Evolutionary conservation across 2,888 invertebrate species (phyloP).

Genomic region (Druceiella hillmani): DNA sequence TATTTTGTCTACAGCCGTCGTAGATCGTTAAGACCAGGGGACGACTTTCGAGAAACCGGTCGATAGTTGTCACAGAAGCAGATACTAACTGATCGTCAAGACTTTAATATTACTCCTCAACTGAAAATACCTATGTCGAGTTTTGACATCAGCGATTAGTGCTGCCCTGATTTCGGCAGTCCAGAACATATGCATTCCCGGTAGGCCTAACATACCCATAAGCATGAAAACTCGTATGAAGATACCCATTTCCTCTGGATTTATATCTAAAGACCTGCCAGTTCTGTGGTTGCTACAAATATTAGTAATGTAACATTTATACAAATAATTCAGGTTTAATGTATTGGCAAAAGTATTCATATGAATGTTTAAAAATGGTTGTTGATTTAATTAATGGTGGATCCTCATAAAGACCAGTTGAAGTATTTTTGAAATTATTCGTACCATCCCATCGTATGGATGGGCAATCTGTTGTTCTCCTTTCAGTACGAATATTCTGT

Average conservation of each 20-base stretch:
- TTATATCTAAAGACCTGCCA: conserved; percentile 8
- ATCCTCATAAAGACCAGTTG: too few species aligned
- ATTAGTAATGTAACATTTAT: too few species aligned
- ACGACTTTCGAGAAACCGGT: conserved; percentile 14
- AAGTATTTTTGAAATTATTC: too few species aligned
- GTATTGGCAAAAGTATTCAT: too few species aligned
- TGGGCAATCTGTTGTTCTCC: neutral
- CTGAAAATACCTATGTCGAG: conserved; percentile 11
- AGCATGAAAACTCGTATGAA: conserved; percentile 8
- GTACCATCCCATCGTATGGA: neutral
- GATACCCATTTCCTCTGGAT: conserved; percentile 2
- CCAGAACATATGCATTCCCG: conserved; percentile 8
- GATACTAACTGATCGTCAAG: conserved; percentile 6
- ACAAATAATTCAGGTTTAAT: too few species aligned
- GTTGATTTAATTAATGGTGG: too few species aligned
- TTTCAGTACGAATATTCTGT: neutral
- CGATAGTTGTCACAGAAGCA: conserved; percentile 5
- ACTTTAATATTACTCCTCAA: conserved; percentile 1
- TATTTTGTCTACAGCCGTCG: conserved; percentile 16
- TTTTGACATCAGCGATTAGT: conserved; percentile 6
- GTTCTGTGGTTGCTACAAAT: too few species aligned
- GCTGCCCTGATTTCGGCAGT: conserved; percentile 6
- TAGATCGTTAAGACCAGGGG: conserved; percentile 15
- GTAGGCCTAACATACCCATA: conserved; percentile 9
- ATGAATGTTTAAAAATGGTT: too few species aligned